Conservation (phyloP, 2,888 invertebrate genomes). For the Ormyrus rosae region DNA sequence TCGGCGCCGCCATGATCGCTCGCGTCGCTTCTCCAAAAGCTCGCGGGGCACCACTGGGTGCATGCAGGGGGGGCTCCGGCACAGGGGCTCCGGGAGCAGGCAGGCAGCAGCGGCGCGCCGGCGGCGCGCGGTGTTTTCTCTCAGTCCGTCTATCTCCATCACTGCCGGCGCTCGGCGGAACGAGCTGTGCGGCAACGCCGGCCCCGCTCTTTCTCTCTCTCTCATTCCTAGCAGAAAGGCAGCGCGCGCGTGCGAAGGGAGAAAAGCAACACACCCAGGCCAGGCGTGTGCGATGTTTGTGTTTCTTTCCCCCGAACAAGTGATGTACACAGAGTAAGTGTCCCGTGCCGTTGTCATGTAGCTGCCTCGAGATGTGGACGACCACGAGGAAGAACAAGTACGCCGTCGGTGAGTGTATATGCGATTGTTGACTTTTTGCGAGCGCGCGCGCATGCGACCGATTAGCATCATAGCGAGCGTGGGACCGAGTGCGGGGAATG, state of each 20-base stretch:
- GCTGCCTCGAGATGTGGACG: conserved; percentile 81
- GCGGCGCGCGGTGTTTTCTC: no score
- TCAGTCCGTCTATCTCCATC: conserved; percentile 21
- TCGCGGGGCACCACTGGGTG: neutral
- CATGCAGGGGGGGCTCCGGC: neutral
- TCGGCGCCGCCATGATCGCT: neutral
- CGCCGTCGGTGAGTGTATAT: conserved; percentile 82
- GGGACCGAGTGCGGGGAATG: no score
- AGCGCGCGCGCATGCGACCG: no score
- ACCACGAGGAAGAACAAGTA: conserved; percentile 85
- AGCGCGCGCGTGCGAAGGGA: neutral
- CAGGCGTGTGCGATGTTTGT: no score
- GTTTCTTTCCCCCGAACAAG: no score
- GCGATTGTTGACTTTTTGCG: no score
- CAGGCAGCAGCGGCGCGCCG: neutral
- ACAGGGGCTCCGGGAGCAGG: neutral
- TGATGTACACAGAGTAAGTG: neutral
- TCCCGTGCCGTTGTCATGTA: conserved; percentile 63
- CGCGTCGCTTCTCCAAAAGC: neutral
- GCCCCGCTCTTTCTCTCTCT: neutral
- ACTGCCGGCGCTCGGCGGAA: conserved; percentile 17
- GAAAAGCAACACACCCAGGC: neutral
- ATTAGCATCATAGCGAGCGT: no score
- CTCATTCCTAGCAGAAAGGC: neutral
- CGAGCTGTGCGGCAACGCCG: neutral